These are phyloP conservation scores for Tiliacea aurago DNA, from an alignment of 2,888 invertebrate species.

Conservation along the genomic window DNA sequence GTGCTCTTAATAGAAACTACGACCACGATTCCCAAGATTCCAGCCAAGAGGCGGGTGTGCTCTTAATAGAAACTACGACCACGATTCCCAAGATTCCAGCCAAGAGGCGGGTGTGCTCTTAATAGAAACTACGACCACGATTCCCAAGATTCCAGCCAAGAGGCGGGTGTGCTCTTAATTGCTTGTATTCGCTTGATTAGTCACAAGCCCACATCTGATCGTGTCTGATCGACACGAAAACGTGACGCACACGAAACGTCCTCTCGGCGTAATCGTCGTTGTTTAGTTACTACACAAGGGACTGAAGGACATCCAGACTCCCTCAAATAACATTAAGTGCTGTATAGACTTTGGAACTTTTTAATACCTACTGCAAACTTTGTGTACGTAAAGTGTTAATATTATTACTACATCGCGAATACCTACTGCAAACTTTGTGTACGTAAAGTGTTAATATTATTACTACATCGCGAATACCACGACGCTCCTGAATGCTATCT, in stretches of 20 bases:
- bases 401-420: not conserved
- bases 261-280: conserved; percentile 1
- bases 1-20: too few species aligned
- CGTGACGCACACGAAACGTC: conserved; percentile 3
- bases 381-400: not conserved
- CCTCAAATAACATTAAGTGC: not conserved
- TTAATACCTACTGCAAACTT: conserved; percentile 2
- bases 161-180: conserved; percentile 4
- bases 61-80: too few species aligned
- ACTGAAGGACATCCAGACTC: not conserved
- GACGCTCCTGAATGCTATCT: too few species aligned
- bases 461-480: too few species aligned
- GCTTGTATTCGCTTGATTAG: conserved; percentile 34
- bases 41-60: too few species aligned
- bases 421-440: too few species aligned
- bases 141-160: not conserved
- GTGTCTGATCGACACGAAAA: not conserved
- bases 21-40: too few species aligned
- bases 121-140: too few species aligned
- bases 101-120: too few species aligned
- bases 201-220: conserved; percentile 4
- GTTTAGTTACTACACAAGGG: conserved; percentile 6
- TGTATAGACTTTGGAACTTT: conserved; percentile 14
- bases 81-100: too few species aligned
- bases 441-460: too few species aligned